Base-by-base conservation (phyloP, 2,113 vertebrate species). In the Calidris pygmaea region DNA sequence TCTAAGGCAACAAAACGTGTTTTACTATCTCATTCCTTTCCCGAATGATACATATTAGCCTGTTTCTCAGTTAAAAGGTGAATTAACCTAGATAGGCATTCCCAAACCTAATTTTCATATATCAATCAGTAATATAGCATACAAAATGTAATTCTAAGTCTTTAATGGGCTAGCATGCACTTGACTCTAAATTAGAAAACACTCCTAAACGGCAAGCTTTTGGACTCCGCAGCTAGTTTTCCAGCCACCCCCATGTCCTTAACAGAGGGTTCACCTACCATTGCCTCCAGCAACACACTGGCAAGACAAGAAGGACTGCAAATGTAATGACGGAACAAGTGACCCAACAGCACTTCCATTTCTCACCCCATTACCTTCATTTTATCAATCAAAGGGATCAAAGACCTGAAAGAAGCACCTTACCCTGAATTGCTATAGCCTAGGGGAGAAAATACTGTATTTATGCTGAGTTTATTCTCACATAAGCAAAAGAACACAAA, bases 291-390 rank as follows among this genome's bases (percentile, higher is more conserved):
- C 62, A 85, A 59, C 15, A 26, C 15, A 16, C 1, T 34, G 43
- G 37, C 39, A 68, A 79, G 66, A 78, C 45, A 88, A 82, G 77
- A 15, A 43, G n/a, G n/a, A 43, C 47, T 72, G 20, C 43, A 89
- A 91, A 87, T 30, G 50, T 10, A 71, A 62, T 21, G 70, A 87
- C 68, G 4, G 2, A 75, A 82, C n/a, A 82, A 92, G 53, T 29
- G 72, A 95, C 77, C 56, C 85, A 89, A 50, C 5, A 90, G 45
- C 63, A 82, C 82, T 85, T 95, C 41, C 29, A 48, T 96, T 93
- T 91, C 66, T 94, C 71, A 72, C 35, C 20, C 48, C 87, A 85
- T 89, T 91, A 94, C 47, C 18, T 82, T 87, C 21, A 56, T 90
- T 89, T 78, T 75, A 89, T 66, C 72, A 52, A 37, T 85, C 37